Evolutionary conservation across 1,140 invertebrate genomes (phyloP).

Genomic region (Muscidifurax raptorellus): DNA sequence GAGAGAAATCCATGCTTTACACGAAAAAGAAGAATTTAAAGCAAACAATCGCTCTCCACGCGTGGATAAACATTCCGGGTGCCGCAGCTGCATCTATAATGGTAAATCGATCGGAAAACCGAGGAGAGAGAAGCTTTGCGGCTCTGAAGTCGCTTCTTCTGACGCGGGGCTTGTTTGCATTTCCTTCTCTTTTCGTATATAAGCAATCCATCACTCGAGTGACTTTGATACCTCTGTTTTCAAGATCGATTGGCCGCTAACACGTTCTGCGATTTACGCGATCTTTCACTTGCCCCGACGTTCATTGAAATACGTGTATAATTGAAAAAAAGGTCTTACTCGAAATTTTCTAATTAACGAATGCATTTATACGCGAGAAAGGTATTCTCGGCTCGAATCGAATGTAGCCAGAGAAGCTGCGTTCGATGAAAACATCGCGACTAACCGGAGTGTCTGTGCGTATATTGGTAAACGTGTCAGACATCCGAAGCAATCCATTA

Average conservation of each 20-base stretch:
- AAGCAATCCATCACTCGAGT: neutral
- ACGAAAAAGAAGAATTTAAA: neutral
- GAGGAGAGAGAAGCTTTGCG: neutral
- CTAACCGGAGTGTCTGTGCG: too few species aligned
- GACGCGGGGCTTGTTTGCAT: neutral
- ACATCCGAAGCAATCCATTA: too few species aligned
- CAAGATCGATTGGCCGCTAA: slow-evolving; percentile 3
- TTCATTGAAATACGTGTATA: neutral
- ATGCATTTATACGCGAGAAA: too few species aligned
- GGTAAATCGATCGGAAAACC: neutral
- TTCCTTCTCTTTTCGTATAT: neutral
- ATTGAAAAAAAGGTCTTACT: neutral
- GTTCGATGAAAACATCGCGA: too few species aligned
- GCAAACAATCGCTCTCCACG: neutral
- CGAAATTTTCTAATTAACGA: neutral
- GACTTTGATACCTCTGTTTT: slow-evolving; percentile 26
- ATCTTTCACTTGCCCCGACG: neutral
- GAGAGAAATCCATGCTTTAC: neutral
- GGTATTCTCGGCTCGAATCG: too few species aligned
- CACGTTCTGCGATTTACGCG: neutral
- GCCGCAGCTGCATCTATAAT: neutral
- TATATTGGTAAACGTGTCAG: too few species aligned
- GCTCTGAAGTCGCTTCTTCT: neutral
- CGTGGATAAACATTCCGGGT: neutral
- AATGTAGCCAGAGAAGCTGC: too few species aligned